Evolutionary conservation across 2,888 invertebrate genomes (phyloP), one percentile per base, ranked within the genome.

Genomic region (Euphydryas editha): DNA sequence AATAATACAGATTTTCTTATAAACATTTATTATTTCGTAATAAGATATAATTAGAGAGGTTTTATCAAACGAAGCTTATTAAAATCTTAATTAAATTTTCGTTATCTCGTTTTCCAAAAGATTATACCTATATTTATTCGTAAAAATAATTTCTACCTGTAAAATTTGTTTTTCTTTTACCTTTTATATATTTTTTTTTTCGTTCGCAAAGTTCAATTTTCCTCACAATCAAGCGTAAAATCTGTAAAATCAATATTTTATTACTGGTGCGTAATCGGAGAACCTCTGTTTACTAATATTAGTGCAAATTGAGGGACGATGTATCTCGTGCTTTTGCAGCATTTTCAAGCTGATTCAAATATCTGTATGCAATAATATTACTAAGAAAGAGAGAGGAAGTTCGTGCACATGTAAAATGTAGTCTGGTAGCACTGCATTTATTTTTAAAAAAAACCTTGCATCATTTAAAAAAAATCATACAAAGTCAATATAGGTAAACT

Each of bases 201-300:
- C 24, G 24, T 20, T 56, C 59, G 56, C 59, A 59, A 65, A 39
- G 65, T 70, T 70, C 67, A 70, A 67, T 70, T 70, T 70, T 46
- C 49, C 46, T 59, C 30, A 60, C 62, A 62, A 65, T 65, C 59
- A 51, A 68, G 67, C n/a, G n/a, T n/a, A 67, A 62, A 62, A 67
- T 57, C 51, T 59, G 65, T 67, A 67, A 64, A 69, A 59, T 65
- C 56, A 57, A 59, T 62, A 59, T 49, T 67, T 62, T 65, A 70
- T 65, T 60, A 57, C 59, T 65, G 62, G 37, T 44, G 24, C 55
- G 56, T 67, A 62, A 67, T 57, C 39, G 51, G 62, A 65, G 49
- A 17, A 49, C 55, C 60, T 46, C 24, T 63, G 39, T 49, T 37
- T 47, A 24, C 58, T 54, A 39, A 49, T 59, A 58, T 60, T 66